Conservation (phyloP, 2,888 invertebrate species). For the Drosophila kanekoi region DNA sequence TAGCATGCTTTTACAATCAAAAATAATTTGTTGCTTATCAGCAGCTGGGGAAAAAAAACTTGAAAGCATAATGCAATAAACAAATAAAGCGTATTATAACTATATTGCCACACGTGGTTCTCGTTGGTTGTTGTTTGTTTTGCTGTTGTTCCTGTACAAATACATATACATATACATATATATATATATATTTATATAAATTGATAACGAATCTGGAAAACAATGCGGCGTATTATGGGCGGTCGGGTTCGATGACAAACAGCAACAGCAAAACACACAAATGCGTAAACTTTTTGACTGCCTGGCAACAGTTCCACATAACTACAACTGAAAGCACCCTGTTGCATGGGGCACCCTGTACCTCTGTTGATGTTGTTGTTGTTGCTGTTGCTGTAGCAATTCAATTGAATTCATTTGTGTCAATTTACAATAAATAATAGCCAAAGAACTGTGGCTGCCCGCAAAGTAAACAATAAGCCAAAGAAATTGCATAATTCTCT, state of each 20-base stretch:
- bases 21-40: slow-evolving; percentile 31
- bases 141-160: slow-evolving; percentile 4
- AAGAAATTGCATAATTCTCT: slow-evolving; percentile 69
- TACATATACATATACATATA: neutral
- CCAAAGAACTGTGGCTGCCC: slow-evolving; percentile 22
- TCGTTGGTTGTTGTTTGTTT: slow-evolving; percentile 12
- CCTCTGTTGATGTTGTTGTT: neutral
- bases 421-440: slow-evolving; percentile 73
- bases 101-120: slow-evolving; percentile 39
- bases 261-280: slow-evolving; percentile 9
- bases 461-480: slow-evolving; percentile 39
- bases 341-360: neutral
- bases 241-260: slow-evolving; percentile 29
- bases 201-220: slow-evolving; percentile 48
- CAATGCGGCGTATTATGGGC: slow-evolving; percentile 37
- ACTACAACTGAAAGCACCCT: slow-evolving; percentile 28
- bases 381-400: slow-evolving; percentile 57
- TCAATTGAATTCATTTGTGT: slow-evolving; percentile 78
- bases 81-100: slow-evolving; percentile 40
- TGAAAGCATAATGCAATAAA: slow-evolving; percentile 50
- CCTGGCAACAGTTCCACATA: slow-evolving; percentile 39
- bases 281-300: slow-evolving; percentile 16
- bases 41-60: slow-evolving; percentile 13
- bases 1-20: slow-evolving; percentile 23
- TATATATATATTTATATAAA: slow-evolving; percentile 1